phyloP scores from a whole-genome alignment of 2,797 vertebrate species.

The Toxotes lorentzi region DNA sequence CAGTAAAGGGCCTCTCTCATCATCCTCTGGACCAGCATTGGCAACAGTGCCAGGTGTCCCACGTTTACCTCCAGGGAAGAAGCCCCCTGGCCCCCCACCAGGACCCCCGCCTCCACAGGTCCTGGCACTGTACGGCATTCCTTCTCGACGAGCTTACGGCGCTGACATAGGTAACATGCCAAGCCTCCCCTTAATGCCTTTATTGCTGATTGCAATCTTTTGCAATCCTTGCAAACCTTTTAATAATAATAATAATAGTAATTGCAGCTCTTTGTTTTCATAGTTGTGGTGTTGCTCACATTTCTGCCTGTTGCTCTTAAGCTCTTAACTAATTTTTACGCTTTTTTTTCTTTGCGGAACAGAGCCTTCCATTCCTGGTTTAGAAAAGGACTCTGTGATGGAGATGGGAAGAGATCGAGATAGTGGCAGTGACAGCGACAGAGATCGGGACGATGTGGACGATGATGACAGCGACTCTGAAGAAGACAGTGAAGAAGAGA shows the following conservation, averaged over 20 bases:
- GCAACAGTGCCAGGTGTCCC: slow-evolving; percentile 89
- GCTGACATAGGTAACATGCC: slow-evolving; percentile 84
- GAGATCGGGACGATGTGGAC: slow-evolving; percentile 90
- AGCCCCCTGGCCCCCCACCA: slow-evolving; percentile 95
- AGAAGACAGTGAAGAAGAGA: slow-evolving; percentile 90
- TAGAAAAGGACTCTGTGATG: slow-evolving; percentile 73
- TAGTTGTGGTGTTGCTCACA: background rate
- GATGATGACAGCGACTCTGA: slow-evolving; percentile 93
- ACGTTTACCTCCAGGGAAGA: slow-evolving; percentile 94
- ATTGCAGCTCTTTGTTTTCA: background rate
- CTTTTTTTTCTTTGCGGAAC: background rate
- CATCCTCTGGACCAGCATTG: slow-evolving; percentile 67
- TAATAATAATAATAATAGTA: background rate
- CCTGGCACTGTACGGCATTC: slow-evolving; percentile 92
- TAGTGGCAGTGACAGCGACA: slow-evolving; percentile 88
- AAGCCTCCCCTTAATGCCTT: background rate
- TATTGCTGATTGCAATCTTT: background rate
- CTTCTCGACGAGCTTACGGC: slow-evolving; percentile 55
- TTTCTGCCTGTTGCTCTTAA: background rate
- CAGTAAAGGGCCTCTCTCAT: slow-evolving; percentile 82
- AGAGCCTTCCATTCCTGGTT: slow-evolving; percentile 76
- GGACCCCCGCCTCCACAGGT: slow-evolving; percentile 96
- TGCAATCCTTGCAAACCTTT: too few relatives aligned
- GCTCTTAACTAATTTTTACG: background rate
- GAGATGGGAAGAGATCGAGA: slow-evolving; percentile 82